These are phyloP conservation scores for Lochmaea capreae DNA, from an alignment of 2,888 invertebrate genomes.

Conservation along the genomic window DNA sequence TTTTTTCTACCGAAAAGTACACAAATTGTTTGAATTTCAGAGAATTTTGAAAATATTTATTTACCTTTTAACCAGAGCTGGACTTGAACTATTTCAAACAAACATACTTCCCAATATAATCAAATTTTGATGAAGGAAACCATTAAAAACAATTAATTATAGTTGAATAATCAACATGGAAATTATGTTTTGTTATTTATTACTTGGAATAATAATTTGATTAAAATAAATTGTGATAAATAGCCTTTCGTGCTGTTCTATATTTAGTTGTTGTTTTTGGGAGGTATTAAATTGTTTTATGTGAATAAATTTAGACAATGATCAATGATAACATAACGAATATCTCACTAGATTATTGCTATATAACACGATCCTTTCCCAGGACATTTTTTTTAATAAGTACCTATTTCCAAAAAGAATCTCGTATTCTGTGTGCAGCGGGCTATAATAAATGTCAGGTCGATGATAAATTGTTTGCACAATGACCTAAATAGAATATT, in stretches of 20 bases:
- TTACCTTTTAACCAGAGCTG: too few species aligned
- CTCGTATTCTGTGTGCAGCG: not conserved
- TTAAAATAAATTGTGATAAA: constrained; percentile 7
- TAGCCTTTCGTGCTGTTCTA: constrained; percentile 1
- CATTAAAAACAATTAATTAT: not conserved
- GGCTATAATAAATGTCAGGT: constrained; percentile 6
- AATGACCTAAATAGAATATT: constrained; percentile 27
- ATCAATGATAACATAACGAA: not conserved
- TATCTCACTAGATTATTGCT: not conserved
- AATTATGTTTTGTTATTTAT: not conserved
- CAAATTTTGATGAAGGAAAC: not conserved
- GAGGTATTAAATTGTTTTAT: not conserved
- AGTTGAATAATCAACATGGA: not conserved
- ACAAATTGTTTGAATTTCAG: too few species aligned
- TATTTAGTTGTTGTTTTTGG: constrained; percentile 7
- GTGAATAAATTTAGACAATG: constrained; percentile 5
- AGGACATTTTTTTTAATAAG: not conserved
- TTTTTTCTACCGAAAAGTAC: too few species aligned
- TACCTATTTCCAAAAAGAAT: not conserved
- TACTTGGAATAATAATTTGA: constrained; percentile 5
- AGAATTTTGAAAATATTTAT: too few species aligned
- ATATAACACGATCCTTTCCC: not conserved
- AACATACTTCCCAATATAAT: not conserved
- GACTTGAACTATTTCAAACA: too few species aligned
- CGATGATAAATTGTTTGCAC: constrained; percentile 21